phyloP scores from a whole-genome alignment of 2,888 invertebrate genomes.

The Cephus pygmeus region DNA sequence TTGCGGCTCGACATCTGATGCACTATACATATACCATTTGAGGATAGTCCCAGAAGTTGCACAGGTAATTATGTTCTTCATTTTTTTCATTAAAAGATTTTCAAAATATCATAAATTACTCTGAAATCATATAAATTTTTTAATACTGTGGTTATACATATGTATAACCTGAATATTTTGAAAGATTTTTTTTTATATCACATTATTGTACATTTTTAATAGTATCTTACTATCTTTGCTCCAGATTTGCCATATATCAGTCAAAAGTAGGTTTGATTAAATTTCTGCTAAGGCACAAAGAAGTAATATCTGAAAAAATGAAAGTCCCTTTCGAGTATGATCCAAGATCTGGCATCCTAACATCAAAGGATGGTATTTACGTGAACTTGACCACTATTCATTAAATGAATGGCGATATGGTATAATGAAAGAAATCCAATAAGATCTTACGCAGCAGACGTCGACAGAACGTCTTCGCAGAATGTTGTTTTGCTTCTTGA shows the following conservation, averaged over 20 bases:
- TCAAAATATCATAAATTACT: neutral
- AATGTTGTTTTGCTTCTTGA: no score
- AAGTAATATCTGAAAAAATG: constrained; percentile 55
- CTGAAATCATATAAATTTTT: no score
- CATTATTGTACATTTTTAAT: neutral
- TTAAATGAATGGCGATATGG: constrained; percentile 16
- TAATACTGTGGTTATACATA: no score
- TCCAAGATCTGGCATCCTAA: constrained; percentile 38
- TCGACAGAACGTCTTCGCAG: no score
- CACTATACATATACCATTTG: constrained; percentile 48
- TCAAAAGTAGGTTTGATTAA: constrained; percentile 59
- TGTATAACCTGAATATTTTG: neutral
- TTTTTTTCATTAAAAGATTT: neutral
- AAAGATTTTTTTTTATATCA: neutral
- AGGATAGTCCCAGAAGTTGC: constrained; percentile 56
- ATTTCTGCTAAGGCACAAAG: constrained; percentile 53
- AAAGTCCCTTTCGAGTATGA: constrained; percentile 42
- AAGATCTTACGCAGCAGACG: no score
- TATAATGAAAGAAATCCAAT: neutral
- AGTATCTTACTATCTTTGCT: constrained; percentile 26
- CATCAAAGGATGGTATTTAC: constrained; percentile 48
- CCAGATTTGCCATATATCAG: constrained; percentile 53
- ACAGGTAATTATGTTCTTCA: constrained; percentile 40
- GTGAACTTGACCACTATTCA: constrained; percentile 43
- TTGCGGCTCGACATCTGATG: constrained; percentile 43